Evolutionary conservation across 2,797 vertebrate genomes (phyloP), one percentile per base, ranked within the genome.

Genomic region (Odontamblyopus lacepedii): DNA sequence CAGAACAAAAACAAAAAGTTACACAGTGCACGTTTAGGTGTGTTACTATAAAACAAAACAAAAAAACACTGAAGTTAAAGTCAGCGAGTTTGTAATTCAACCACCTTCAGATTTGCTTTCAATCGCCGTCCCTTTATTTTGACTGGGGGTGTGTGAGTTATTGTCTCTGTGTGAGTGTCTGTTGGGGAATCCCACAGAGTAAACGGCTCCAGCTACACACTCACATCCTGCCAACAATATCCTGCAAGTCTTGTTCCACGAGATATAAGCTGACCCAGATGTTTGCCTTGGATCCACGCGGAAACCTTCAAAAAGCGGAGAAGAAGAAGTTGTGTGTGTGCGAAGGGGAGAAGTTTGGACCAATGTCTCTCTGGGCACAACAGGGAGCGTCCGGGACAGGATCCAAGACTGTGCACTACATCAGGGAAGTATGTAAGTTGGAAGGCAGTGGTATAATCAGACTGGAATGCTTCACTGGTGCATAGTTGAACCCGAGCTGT

Each of bases 191-290:
- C 91, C 90, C 89, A 90, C 87, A 81, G 87, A 89, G 88, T 87
- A 85, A 88, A 91, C 83, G 76, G 87, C 85, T 90, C 84, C 83
- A 85, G 83, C 88, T 89, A 87, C 12, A 77, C 84, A 87, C 89
- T 78, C 85, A 90, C 90, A 90, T 92, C 87, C 90, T 90, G 91
- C 91, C 92, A 93, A 92, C 90, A 91, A 91, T 92, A 91, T 92
- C 89, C 91, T 91, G 91, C 92, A 84, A 90, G 87, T 90, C 89
- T 83, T 91, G 90, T 90, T 92, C 88, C 83, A 88, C 89, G 82
- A 84, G 84, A 89, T 89, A 83, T 93, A 92, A 92, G 67, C 86
- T 93, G 91, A 89, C 87, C 90, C 92, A 93, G 92, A 93, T 93
- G 92, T 93, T 90, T 86, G 83, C 89, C 79, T 92, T 85, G 83